A percentile compares a stretch with the other conserved stretches of the same genome.
phyloP scores from a whole-genome alignment of 2,113 vertebrate species.

The Mugil cephalus region DNA sequence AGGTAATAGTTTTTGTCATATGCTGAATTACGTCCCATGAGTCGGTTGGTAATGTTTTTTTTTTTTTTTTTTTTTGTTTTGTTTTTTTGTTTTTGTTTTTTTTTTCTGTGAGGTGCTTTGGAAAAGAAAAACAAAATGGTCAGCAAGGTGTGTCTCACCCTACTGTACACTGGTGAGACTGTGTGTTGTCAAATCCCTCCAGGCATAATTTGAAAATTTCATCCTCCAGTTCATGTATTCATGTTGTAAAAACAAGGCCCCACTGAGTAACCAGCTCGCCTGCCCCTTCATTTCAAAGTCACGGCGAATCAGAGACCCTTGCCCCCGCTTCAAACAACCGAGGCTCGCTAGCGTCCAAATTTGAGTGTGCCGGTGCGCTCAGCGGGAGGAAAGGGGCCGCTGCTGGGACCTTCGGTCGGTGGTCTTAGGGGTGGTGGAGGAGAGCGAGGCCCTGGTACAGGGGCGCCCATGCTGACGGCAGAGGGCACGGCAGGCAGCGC shows the following conservation, averaged over 20 bases:
- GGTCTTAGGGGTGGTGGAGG: constrained; percentile 77
- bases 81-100: constrained; percentile 36
- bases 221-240: constrained; percentile 37
- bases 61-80: constrained; percentile 6
- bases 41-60: not conserved
- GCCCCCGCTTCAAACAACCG: constrained; percentile 31
- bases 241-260: constrained; percentile 70
- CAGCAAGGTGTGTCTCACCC: constrained; percentile 29
- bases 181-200: constrained; percentile 38
- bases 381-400: constrained; percentile 64
- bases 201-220: constrained; percentile 52
- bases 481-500: constrained; percentile 81
- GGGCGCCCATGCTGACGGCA: constrained; percentile 65
- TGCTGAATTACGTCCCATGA: constrained; percentile 50
- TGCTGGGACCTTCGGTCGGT: constrained; percentile 68
- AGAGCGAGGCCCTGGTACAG: constrained; percentile 75
- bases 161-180: constrained; percentile 38
- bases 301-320: constrained; percentile 44
- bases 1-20: constrained; percentile 34
- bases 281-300: constrained; percentile 63
- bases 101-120: constrained; percentile 51
- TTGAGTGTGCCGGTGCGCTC: constrained; percentile 84
- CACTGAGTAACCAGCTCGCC: constrained; percentile 63
- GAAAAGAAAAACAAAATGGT: constrained; percentile 49
- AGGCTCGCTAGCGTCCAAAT: constrained; percentile 80